phyloP scores from a whole-genome alignment of 2,113 vertebrate species.

The Elaphurus davidianus region DNA sequence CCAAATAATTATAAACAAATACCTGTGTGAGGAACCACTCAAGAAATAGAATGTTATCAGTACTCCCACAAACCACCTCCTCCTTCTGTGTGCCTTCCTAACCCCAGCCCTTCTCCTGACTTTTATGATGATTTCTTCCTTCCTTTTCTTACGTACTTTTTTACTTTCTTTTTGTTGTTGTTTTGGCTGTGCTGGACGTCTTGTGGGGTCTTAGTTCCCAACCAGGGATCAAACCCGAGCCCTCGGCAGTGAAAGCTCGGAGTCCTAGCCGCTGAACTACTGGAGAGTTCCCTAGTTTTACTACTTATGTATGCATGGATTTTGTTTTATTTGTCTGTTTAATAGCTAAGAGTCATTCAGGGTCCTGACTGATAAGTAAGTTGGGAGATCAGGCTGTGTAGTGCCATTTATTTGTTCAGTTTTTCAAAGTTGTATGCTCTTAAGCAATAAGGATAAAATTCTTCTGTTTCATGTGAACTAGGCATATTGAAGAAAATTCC shows the following conservation, averaged over 20 bases:
- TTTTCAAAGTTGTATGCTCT: background rate
- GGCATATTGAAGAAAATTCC: background rate
- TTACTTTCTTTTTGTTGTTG: background rate
- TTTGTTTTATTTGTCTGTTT: constrained; percentile 3
- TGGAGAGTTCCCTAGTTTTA: background rate
- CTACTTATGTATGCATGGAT: too few species aligned
- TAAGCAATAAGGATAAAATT: background rate
- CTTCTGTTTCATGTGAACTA: background rate
- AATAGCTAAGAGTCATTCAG: background rate
- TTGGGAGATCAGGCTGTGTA: background rate
- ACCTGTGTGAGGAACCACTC: background rate
- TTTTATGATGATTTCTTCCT: background rate
- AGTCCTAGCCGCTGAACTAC: background rate
- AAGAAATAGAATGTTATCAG: background rate
- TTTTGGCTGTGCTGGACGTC: background rate
- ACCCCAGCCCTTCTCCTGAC: background rate
- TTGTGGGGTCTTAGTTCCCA: background rate
- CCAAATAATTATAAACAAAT: background rate
- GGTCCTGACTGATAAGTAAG: background rate
- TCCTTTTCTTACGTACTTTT: background rate
- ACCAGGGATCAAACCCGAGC: background rate
- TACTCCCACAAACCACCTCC: background rate
- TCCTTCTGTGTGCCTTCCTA: background rate
- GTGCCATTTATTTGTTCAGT: background rate
- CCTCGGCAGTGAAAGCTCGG: background rate